phyloP scores from a whole-genome alignment of 2,888 invertebrate species.

The Drosophila longiperda region DNA sequence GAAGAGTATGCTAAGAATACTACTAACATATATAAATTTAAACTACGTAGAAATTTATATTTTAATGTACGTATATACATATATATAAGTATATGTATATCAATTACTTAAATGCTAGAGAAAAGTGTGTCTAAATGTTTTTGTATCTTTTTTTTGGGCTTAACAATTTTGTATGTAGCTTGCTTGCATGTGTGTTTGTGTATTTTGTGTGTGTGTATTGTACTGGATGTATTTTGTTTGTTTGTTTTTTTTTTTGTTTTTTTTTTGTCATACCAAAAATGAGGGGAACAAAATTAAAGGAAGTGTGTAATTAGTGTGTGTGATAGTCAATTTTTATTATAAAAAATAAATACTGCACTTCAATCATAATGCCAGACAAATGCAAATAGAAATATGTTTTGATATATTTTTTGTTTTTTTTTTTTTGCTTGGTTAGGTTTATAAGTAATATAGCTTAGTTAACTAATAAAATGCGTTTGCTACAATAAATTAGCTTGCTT shows the following conservation, averaged over 20 bases:
- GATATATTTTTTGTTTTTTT: constrained; percentile 13
- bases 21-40: constrained; percentile 23
- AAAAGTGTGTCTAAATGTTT: constrained; percentile 44
- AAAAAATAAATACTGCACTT: constrained; percentile 34
- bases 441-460: constrained; percentile 36
- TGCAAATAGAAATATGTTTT: constrained; percentile 37
- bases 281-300: constrained; percentile 52
- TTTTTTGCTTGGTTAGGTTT: constrained; percentile 6
- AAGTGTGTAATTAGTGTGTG: constrained; percentile 13
- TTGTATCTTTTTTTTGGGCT: constrained; percentile 37
- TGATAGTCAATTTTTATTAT: constrained; percentile 6
- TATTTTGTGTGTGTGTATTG: constrained; percentile 32
- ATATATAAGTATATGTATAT: constrained; percentile 14
- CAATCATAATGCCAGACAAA: constrained; percentile 57
- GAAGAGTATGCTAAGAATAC: constrained; percentile 24
- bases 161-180: constrained; percentile 51
- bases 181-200: constrained; percentile 51
- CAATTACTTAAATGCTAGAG: constrained; percentile 29
- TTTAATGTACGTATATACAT: constrained; percentile 8
- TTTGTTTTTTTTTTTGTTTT: background rate
- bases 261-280: constrained; percentile 36
- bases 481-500: constrained; percentile 45
- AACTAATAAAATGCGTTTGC: constrained; percentile 49
- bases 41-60: constrained; percentile 22
- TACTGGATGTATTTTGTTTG: constrained; percentile 8